Evolutionary conservation across 2,797 vertebrate genomes (phyloP).

Genomic region (Sebastes matsubarae): DNA sequence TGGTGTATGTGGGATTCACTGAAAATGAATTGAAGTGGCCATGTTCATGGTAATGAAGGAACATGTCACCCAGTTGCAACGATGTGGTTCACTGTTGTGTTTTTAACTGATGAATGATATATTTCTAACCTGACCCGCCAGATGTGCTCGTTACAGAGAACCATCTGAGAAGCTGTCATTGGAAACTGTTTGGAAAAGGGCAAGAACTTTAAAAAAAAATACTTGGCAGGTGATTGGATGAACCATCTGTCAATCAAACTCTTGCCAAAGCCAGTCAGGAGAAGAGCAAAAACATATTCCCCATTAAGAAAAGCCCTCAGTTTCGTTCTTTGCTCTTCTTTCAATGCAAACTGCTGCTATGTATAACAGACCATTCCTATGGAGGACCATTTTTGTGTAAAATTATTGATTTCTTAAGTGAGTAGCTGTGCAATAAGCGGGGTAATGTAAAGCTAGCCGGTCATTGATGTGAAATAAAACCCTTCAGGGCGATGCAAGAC

Average conservation of each 20-base stretch:
- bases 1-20: background rate
- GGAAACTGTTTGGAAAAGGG: too few species aligned
- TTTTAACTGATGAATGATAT: background rate
- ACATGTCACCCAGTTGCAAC: background rate
- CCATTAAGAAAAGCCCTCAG: background rate
- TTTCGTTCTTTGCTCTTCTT: background rate
- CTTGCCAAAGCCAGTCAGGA: too few species aligned
- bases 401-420: background rate
- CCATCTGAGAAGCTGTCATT: background rate
- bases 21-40: background rate
- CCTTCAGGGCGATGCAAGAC: too few species aligned
- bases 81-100: background rate
- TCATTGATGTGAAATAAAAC: too few species aligned
- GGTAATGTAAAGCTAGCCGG: background rate
- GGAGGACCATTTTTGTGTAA: background rate
- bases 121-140: background rate
- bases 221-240: too few species aligned
- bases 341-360: background rate
- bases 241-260: too few species aligned
- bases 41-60: background rate
- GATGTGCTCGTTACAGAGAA: too few species aligned
- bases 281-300: rapidly evolving
- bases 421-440: background rate
- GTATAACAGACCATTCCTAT: too few species aligned
- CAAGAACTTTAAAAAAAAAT: too few species aligned